These are phyloP conservation scores for Hydrophis major DNA, from an alignment of 2,797 vertebrate genomes.

Conservation along the genomic window DNA sequence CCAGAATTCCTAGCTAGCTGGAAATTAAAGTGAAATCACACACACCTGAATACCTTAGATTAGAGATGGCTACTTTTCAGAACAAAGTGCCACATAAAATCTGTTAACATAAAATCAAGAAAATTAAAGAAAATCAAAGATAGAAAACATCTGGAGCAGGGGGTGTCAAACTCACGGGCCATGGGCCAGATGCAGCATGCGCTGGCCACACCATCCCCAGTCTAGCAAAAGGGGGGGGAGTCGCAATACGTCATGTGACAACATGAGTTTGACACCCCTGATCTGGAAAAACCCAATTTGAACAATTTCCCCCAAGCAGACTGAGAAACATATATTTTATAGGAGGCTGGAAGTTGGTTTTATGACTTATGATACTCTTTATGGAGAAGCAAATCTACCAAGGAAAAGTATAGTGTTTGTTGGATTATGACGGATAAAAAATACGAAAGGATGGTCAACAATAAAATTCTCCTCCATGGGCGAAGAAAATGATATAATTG, in stretches of 20 bases:
- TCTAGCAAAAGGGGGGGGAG: too few relatives aligned
- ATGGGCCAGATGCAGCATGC: too few relatives aligned
- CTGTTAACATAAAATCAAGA: too few relatives aligned
- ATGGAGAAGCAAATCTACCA: constrained; percentile 81
- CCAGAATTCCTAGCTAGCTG: neutral
- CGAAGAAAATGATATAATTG: constrained; percentile 64
- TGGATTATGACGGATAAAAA: constrained; percentile 86
- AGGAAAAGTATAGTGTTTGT: constrained; percentile 84
- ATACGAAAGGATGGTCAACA: constrained; percentile 90
- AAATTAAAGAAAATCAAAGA: too few relatives aligned
- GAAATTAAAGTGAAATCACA: neutral
- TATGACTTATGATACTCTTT: constrained; percentile 19
- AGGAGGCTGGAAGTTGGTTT: neutral
- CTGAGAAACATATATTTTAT: neutral
- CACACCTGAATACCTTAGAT: neutral
- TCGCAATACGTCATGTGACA: rapidly evolving
- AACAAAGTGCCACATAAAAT: neutral
- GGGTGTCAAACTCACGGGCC: too few relatives aligned
- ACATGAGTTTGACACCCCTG: too few relatives aligned
- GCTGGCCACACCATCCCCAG: too few relatives aligned
- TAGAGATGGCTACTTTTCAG: neutral
- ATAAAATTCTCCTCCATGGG: constrained; percentile 74
- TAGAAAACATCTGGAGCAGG: neutral
- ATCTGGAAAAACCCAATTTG: neutral
- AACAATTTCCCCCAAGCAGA: too few relatives aligned